Percentiles rank a stretch among this genome's conserved stretches.
These are phyloP conservation scores for Anas georgica DNA, from an alignment of 2,797 vertebrate species.

Conservation along the genomic window DNA sequence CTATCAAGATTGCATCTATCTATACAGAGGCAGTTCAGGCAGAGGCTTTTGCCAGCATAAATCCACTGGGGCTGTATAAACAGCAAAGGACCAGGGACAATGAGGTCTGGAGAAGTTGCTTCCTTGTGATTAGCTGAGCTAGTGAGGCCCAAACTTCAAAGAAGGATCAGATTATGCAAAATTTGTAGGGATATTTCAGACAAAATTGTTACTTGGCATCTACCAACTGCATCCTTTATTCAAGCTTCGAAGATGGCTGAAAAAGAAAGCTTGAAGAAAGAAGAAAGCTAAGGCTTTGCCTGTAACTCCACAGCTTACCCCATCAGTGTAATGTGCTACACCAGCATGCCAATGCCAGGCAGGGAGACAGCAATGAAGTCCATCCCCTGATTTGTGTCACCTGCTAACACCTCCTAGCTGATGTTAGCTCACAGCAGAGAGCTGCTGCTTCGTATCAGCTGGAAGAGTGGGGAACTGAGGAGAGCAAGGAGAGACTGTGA, in stretches of 20 bases:
- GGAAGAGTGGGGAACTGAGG: background rate
- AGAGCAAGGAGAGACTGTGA: background rate
- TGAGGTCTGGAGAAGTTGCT: background rate
- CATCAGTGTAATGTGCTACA: rapidly evolving
- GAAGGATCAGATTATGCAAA: background rate
- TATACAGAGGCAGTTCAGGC: background rate
- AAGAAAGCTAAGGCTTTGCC: background rate
- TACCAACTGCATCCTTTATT: background rate
- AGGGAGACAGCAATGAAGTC: rapidly evolving
- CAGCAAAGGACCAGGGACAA: background rate
- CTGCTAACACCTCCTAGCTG: background rate
- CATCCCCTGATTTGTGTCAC: background rate
- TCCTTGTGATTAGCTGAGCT: background rate
- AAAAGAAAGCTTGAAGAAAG: background rate
- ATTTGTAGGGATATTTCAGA: background rate
- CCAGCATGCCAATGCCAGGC: background rate
- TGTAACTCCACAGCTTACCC: background rate
- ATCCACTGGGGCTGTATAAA: background rate
- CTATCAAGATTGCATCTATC: background rate
- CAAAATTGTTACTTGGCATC: rapidly evolving
- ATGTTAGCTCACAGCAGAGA: background rate
- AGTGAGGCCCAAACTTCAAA: background rate
- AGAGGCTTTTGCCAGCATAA: background rate
- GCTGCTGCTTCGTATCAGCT: background rate
- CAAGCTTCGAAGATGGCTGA: background rate